Evolutionary conservation across 2,797 vertebrate genomes (phyloP).

Genomic region (Australoheros facetus): DNA sequence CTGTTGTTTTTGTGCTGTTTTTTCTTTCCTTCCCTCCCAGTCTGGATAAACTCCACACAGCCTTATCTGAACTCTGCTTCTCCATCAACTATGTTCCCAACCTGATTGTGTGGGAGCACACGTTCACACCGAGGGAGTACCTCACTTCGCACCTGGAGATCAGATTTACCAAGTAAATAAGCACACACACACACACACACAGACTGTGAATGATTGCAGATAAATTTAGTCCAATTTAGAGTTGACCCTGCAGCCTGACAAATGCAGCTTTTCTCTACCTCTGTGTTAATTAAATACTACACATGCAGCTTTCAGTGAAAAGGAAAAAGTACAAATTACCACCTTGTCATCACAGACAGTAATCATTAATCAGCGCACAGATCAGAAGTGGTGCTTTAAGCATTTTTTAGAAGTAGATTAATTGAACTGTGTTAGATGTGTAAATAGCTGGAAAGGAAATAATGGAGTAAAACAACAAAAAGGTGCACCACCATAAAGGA

Average conservation of each 20-base stretch:
- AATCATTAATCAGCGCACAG: not conserved
- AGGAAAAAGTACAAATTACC: constrained; percentile 1
- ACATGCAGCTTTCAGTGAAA: not conserved
- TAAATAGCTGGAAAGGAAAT: not conserved
- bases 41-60: constrained; percentile 98
- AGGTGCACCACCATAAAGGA: no score
- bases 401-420: not conserved
- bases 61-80: constrained; percentile 98
- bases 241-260: not conserved
- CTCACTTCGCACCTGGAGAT: constrained; percentile 99
- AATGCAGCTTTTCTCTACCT: not conserved
- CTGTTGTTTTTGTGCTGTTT: not conserved
- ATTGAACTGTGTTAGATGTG: not conserved
- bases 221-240: not conserved
- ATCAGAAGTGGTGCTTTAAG: not conserved
- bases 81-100: constrained; percentile 99
- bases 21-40: constrained; percentile 46
- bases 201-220: not conserved
- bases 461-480: no score
- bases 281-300: not conserved
- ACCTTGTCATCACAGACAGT: not conserved
- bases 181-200: fast-evolving
- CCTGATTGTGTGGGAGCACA: constrained; percentile 98
- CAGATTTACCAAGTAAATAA: constrained; percentile 96
- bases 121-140: constrained; percentile 96